Conservation (phyloP, 2,113 vertebrate species). For the Labeo rohita region DNA sequence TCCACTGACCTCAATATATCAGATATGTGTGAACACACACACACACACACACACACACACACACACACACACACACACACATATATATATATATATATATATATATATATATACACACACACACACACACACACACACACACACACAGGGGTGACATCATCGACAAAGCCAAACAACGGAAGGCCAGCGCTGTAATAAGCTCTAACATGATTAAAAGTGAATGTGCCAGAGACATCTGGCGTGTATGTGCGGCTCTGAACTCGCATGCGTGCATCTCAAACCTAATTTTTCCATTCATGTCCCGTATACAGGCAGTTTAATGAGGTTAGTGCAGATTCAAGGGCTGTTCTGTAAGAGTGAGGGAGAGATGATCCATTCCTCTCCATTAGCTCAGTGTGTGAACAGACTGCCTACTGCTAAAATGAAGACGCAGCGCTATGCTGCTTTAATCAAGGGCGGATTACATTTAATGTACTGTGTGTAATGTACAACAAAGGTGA, state of each 20-base stretch:
- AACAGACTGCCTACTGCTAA: slow-evolving; percentile 35
- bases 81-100: too few relatives aligned
- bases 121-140: background rate
- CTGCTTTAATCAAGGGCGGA: slow-evolving; percentile 42
- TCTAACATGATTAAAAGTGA: slow-evolving; percentile 48
- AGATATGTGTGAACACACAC: slow-evolving; percentile 15
- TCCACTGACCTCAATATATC: slow-evolving; percentile 45
- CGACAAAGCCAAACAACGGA: slow-evolving; percentile 48
- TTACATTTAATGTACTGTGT: slow-evolving; percentile 30
- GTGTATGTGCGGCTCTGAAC: slow-evolving; percentile 6
- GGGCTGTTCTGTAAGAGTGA: slow-evolving; percentile 3
- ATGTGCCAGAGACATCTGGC: slow-evolving; percentile 46
- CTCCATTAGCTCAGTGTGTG: slow-evolving; percentile 47
- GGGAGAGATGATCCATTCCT: slow-evolving; percentile 39
- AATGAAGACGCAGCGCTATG: slow-evolving; percentile 44
- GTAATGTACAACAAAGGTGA: slow-evolving; percentile 37
- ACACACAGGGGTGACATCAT: slow-evolving; percentile 29
- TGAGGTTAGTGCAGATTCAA: slow-evolving; percentile 38
- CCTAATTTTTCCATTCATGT: slow-evolving; percentile 36
- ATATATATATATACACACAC: background rate
- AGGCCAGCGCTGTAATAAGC: slow-evolving; percentile 33
- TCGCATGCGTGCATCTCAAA: slow-evolving; percentile 38
- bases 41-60: background rate
- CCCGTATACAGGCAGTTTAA: slow-evolving; percentile 34
- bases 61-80: background rate